phyloP scores from a whole-genome alignment of 37 sponge, comb jelly and placozoan genomes.

The Corticium candelabrum region DNA sequence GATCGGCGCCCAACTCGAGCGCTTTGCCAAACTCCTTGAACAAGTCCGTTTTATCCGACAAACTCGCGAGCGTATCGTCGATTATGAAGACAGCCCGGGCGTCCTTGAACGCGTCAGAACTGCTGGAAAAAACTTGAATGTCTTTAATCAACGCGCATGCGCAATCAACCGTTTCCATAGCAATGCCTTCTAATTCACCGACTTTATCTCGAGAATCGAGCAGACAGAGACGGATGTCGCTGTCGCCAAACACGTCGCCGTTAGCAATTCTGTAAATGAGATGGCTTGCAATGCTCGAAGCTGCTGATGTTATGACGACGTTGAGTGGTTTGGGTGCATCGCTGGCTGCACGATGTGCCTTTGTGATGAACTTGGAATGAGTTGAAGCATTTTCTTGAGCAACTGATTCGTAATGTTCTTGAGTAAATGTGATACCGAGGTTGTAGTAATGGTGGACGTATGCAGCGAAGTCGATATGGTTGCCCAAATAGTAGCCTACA shows the following conservation, averaged over 20 bases:
- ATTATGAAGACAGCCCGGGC: conserved; percentile 31
- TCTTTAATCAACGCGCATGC: conserved; percentile 32
- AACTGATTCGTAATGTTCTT: too few relatives aligned
- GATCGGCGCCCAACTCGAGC: conserved; percentile 10
- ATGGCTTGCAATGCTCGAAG: conserved; percentile 41
- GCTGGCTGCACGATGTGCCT: neutral
- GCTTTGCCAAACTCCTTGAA: too few relatives aligned
- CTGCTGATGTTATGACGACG: conserved; percentile 46
- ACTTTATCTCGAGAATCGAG: conserved; percentile 10
- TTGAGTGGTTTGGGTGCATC: conserved; percentile 2
- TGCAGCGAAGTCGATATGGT: too few relatives aligned
- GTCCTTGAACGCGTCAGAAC: conserved; percentile 36
- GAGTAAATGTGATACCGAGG: too few relatives aligned
- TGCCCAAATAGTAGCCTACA: too few relatives aligned
- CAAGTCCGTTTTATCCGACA: too few relatives aligned
- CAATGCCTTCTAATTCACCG: conserved; percentile 17
- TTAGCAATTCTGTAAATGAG: conserved; percentile 23
- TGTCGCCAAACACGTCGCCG: conserved; percentile 27
- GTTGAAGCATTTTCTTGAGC: conserved; percentile 29
- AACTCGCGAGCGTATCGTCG: too few relatives aligned
- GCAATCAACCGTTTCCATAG: conserved; percentile 62
- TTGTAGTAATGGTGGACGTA: too few relatives aligned
- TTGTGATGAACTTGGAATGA: neutral
- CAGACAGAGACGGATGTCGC: conserved; percentile 31
- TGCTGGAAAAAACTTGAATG: conserved; percentile 3